Conservation (phyloP, 2,797 vertebrate species). For the Balearica regulorum region DNA sequence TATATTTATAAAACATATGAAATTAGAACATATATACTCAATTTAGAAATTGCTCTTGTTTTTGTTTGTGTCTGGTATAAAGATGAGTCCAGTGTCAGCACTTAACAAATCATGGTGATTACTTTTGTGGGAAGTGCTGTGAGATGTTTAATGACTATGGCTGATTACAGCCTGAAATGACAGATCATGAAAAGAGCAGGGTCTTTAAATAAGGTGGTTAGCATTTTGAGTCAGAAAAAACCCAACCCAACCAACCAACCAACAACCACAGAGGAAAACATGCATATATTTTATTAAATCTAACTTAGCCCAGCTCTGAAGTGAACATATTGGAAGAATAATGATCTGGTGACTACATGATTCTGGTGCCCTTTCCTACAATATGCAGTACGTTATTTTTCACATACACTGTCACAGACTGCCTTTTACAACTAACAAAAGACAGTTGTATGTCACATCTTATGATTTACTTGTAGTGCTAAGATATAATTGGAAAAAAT, state of each 20-base stretch:
- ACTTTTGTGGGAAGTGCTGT: neutral
- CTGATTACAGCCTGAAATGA: constrained; percentile 29
- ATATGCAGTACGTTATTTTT: neutral
- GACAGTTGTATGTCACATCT: neutral
- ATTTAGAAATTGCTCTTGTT: neutral
- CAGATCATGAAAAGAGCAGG: constrained; percentile 8
- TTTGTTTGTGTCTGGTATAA: constrained; percentile 2
- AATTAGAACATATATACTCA: neutral
- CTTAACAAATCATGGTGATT: constrained; percentile 36
- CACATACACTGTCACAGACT: neutral
- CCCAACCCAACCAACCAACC: too few species aligned
- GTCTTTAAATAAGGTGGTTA: neutral
- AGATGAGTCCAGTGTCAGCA: neutral
- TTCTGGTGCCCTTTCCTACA: neutral
- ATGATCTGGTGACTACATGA: neutral
- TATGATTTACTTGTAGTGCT: neutral
- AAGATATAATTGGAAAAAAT: neutral
- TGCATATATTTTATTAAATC: neutral
- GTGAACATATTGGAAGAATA: neutral
- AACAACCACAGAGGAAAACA: neutral
- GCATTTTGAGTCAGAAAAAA: neutral
- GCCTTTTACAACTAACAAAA: neutral
- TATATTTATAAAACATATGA: neutral
- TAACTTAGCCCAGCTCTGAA: neutral
- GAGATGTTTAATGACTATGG: constrained; percentile 7